Conservation (phyloP, 2,797 vertebrate genomes). For the Salmo trutta region DNA sequence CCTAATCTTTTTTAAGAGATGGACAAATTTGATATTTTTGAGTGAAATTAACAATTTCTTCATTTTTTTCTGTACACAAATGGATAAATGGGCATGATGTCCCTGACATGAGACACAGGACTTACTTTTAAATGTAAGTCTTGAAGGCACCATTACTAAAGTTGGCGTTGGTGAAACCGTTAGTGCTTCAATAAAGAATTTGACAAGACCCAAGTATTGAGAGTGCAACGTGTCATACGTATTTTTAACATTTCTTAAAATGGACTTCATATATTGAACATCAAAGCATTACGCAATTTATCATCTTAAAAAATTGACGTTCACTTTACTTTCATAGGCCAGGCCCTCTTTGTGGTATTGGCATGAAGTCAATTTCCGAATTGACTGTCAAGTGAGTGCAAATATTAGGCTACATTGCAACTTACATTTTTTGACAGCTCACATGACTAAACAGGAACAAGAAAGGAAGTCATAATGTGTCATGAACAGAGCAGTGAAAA, state of each 20-base stretch:
- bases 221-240: not conserved
- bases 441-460: slow-evolving; percentile 19
- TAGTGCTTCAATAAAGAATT: too few relatives aligned
- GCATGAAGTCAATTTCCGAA: not conserved
- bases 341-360: too few relatives aligned
- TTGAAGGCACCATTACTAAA: too few relatives aligned
- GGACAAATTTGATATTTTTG: not conserved
- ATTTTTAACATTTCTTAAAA: slow-evolving; percentile 1
- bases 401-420: not conserved
- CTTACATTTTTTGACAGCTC: slow-evolving; percentile 22
- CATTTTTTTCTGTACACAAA: not conserved
- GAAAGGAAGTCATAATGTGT: slow-evolving; percentile 27
- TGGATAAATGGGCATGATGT: not conserved
- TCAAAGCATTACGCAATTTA: not conserved
- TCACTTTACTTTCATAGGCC: too few relatives aligned
- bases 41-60: not conserved
- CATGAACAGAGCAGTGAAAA: not conserved
- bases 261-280: not conserved
- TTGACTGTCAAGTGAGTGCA: not conserved
- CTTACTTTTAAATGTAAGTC: too few relatives aligned
- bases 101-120: not conserved
- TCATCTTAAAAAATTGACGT: not conserved
- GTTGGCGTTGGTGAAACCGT: too few relatives aligned
- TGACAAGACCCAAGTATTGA: too few relatives aligned
- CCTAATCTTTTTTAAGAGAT: not conserved